phyloP scores from a whole-genome alignment of 92 coral and sea anemone species.

The Zoanthus gigantus region DNA sequence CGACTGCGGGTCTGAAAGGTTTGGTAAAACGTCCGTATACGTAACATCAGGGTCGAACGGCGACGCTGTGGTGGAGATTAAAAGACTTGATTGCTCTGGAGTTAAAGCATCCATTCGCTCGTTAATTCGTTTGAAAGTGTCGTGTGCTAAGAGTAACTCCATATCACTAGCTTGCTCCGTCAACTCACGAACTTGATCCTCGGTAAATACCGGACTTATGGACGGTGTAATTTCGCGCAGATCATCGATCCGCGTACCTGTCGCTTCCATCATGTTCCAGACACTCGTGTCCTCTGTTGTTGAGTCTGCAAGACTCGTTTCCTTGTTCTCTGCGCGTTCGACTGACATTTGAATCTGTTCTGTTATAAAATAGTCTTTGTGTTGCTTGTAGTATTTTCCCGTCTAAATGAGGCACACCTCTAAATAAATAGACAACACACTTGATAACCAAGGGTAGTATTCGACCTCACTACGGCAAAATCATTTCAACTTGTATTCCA shows the following conservation, averaged over 20 bases:
- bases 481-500: neutral
- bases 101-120: conserved; percentile 70
- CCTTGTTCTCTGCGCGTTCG: neutral
- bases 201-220: conserved; percentile 95
- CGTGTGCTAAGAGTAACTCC: conserved; percentile 77
- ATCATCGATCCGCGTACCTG: conserved; percentile 78
- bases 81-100: conserved; percentile 71
- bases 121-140: conserved; percentile 81
- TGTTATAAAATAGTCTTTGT: neutral
- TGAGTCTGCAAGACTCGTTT: conserved; percentile 19
- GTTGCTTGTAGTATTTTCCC: neutral
- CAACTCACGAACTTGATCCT: conserved; percentile 91
- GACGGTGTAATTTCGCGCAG: conserved; percentile 95
- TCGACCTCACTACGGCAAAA: neutral
- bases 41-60: conserved; percentile 63
- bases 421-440: neutral
- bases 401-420: neutral
- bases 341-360: neutral
- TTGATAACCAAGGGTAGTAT: neutral
- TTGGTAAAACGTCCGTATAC: conserved; percentile 62
- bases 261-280: conserved; percentile 48
- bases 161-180: conserved; percentile 79
- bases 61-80: conserved; percentile 63
- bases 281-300: conserved; percentile 29
- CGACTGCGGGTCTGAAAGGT: conserved; percentile 39